Percentiles rank a stretch among this genome's conserved stretches.
These are phyloP conservation scores for Drosophila picticornis DNA, from an alignment of 2,888 invertebrate species.

Conservation along the genomic window DNA sequence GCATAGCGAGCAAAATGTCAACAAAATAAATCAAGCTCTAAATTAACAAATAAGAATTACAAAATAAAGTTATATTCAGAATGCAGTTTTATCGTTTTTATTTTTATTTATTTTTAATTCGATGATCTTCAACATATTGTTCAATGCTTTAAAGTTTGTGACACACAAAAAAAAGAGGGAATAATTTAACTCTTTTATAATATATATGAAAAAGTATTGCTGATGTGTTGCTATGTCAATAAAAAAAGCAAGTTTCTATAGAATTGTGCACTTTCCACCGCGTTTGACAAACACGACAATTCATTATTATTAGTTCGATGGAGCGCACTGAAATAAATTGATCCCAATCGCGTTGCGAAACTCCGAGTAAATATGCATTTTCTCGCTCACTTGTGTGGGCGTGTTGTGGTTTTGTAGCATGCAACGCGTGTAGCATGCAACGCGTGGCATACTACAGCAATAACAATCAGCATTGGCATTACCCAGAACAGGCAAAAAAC, in stretches of 20 bases:
- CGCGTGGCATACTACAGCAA: neutral
- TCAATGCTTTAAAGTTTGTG: neutral
- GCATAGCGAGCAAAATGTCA: neutral
- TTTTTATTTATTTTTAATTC: neutral
- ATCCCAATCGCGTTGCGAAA: neutral
- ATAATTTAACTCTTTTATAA: neutral
- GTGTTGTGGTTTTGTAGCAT: neutral
- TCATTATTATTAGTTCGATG: neutral
- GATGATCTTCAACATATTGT: neutral
- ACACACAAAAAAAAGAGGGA: neutral
- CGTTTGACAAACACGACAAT: neutral
- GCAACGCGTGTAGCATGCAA: slow-evolving; percentile 21
- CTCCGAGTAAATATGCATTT: neutral
- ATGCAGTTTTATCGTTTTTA: neutral
- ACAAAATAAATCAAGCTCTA: neutral
- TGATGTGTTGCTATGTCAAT: neutral
- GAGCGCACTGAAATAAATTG: slow-evolving; percentile 1
- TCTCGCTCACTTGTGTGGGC: neutral
- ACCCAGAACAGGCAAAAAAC: slow-evolving; percentile 6
- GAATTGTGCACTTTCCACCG: too few relatives aligned
- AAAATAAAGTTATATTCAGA: neutral
- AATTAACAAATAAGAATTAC: neutral
- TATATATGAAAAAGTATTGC: neutral
- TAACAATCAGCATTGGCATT: slow-evolving; percentile 21
- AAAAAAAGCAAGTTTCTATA: neutral